phyloP scores from a whole-genome alignment of 2,113 vertebrate species.

The Cygnus atratus region DNA sequence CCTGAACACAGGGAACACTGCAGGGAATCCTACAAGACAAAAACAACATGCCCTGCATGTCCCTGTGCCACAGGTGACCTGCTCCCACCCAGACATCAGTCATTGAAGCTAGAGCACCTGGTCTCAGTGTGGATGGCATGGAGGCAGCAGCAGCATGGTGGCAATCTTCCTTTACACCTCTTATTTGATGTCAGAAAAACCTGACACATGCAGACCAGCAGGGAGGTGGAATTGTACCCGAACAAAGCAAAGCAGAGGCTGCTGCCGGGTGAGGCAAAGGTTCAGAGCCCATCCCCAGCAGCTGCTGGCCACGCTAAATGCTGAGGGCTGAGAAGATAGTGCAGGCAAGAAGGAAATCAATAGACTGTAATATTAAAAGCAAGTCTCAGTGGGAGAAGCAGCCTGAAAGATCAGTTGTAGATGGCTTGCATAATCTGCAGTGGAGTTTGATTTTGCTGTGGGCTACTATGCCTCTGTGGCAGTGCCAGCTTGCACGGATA shows the following conservation, averaged over 20 bases:
- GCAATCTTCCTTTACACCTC: not conserved
- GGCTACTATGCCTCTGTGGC: not conserved
- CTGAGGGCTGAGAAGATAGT: not conserved
- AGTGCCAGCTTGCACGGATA: not conserved
- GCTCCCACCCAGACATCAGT: not conserved
- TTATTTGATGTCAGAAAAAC: not conserved
- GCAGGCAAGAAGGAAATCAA: not conserved
- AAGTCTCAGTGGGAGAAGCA: not conserved
- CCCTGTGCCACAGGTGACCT: too few relatives aligned
- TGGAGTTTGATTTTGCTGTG: too few relatives aligned
- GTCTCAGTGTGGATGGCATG: not conserved
- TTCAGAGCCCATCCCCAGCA: not conserved
- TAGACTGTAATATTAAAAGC: not conserved
- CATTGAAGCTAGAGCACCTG: not conserved
- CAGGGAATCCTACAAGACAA: not conserved
- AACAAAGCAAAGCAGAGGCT: not conserved
- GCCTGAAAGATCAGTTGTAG: not conserved
- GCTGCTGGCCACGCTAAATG: not conserved
- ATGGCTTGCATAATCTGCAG: too few relatives aligned
- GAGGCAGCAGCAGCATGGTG: not conserved
- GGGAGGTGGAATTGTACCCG: not conserved
- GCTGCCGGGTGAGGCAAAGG: fast-evolving
- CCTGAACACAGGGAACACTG: not conserved
- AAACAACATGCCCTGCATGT: not conserved
- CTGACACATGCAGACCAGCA: not conserved